Base-by-base conservation (phyloP, 1,140 invertebrate species). In the Patella vulgata region DNA sequence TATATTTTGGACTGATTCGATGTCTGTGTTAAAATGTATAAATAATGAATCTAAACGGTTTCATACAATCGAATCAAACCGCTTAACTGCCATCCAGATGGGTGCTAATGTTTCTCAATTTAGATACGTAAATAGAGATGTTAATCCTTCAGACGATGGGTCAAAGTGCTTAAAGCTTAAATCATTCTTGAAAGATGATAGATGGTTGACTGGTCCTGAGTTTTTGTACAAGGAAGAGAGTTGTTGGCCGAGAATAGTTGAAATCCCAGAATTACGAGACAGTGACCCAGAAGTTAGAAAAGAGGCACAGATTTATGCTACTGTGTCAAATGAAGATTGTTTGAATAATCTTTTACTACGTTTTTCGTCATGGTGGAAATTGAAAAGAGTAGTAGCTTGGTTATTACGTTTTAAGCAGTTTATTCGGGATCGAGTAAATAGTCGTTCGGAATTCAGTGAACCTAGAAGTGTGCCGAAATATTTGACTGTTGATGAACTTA, bases 1-100 rank as follows among this genome's bases (percentile, higher is more conserved):
- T 6, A 17, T 39, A 25, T 69, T 44, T 36, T 69, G 66, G 66
- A 60, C 63, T 28, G 63, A 69, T 44, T 62, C 53, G 21, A 66
- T 48, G 30, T 43, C 44, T 25, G 68, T 66, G 0, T 30, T 70
- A 14, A 55, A 39, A n/a, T n/a, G n/a, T n/a, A 21, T 65, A 65
- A 42, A 12, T 4, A 67, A 63, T 57, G 60, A 47, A 25, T 44
- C 47, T 0, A 40, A 36, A n/a, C 36, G 66, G 19, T 68, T 68
- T 44, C 54, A 63, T 11, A 42, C 33, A n/a, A n/a, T n/a, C n/a
- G n/a, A n/a, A n/a, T n/a, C n/a, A n/a, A n/a, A n/a, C n/a, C n/a
- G n/a, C n/a, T n/a, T n/a, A n/a, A n/a, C n/a, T n/a, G n/a, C n/a
- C n/a, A 9, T 71, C 68, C 55, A 61, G 68, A 11, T 65, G 60